Evolutionary conservation across 2,888 invertebrate species (phyloP), one percentile per base, ranked within the genome.

Genomic region (Cinara cedri): DNA sequence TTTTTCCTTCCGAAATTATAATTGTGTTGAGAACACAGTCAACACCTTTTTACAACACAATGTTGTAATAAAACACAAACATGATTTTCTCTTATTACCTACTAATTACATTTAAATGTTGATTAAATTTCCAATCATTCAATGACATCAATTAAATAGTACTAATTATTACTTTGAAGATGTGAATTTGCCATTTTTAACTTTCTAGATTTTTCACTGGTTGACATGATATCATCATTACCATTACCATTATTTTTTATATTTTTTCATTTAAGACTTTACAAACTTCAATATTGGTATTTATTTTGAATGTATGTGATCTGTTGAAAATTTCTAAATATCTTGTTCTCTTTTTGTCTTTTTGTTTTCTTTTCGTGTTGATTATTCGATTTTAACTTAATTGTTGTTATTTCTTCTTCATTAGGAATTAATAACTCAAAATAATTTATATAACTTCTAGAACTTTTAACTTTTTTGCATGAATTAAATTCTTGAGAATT

Each of bases 281-380:
- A 74, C 11, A 10, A 16, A 51, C 2, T 16, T 51, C 10, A 51
- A 42, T 54, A 51, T 8, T 1, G 0, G 13, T 44, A 46, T 34
- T 51, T 2, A 51, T 74, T 54, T 42, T 21, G 1, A 46, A 21
- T 3, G 34, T 70, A 26, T 70, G 16, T 26, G 49, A n/a, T 60
- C 19, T 60, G 60, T 74, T 66, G n/a, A 51, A 57, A 66, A 60
- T 81, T 55, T 72, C 66, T 6, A 72, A 81, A 72, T 14, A 46
- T 62, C 60, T 81, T 60, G 11, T 74, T 57, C 51, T 68, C 13
- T 60, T 68, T 62, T 81, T 74, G 60, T 81, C 21, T 9, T 62
- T 70, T 24, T 62, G n/a, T 26, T 54, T 81, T 63, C 42, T 70
- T 70, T 42, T 70, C 21, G 49, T 74, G 11, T 13, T 14, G n/a